Evolutionary conservation across 2,888 invertebrate species (phyloP).

Genomic region (Digitonthophagus gazella): DNA sequence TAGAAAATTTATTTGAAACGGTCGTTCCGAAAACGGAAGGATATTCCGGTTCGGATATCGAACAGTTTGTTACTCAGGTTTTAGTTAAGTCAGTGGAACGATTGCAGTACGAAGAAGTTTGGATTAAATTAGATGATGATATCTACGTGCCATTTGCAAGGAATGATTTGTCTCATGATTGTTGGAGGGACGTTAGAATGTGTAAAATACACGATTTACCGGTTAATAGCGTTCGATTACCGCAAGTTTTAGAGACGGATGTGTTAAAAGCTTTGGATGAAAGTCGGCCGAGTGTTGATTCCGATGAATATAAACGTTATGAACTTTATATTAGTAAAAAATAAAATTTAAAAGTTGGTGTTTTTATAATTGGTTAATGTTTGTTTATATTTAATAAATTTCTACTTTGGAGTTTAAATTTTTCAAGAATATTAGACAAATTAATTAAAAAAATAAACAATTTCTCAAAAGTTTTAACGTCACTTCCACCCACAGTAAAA

Average conservation of each 20-base stretch:
- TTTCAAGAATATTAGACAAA: no score
- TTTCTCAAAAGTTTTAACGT: no score
- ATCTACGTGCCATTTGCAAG: slow-evolving; percentile 37
- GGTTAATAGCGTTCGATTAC: slow-evolving; percentile 39
- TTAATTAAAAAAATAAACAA: no score
- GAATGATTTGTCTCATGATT: slow-evolving; percentile 8
- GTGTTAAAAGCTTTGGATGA: slow-evolving; percentile 40
- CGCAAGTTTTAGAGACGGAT: slow-evolving; percentile 39
- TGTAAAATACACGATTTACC: slow-evolving; percentile 36
- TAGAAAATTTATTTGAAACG: slow-evolving; percentile 44
- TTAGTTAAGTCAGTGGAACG: slow-evolving; percentile 53
- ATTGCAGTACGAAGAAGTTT: slow-evolving; percentile 48
- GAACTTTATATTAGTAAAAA: no score
- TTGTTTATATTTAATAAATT: no score
- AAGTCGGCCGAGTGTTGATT: slow-evolving; percentile 40
- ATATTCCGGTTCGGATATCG: slow-evolving; percentile 58
- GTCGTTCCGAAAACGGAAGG: slow-evolving; percentile 53
- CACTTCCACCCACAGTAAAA: no score
- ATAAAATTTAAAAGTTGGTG: no score
- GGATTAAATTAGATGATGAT: slow-evolving; percentile 43
- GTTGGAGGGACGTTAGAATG: slow-evolving; percentile 27
- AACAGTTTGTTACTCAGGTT: slow-evolving; percentile 51
- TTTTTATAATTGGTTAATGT: no score
- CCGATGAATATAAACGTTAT: slow-evolving; percentile 39
- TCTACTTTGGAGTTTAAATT: slow-evolving; percentile 11